Evolutionary conservation across 37 sponge, comb jelly and placozoan species (phyloP), one percentile per base, ranked within the genome.

Genomic region (Axinella damicornis): DNA sequence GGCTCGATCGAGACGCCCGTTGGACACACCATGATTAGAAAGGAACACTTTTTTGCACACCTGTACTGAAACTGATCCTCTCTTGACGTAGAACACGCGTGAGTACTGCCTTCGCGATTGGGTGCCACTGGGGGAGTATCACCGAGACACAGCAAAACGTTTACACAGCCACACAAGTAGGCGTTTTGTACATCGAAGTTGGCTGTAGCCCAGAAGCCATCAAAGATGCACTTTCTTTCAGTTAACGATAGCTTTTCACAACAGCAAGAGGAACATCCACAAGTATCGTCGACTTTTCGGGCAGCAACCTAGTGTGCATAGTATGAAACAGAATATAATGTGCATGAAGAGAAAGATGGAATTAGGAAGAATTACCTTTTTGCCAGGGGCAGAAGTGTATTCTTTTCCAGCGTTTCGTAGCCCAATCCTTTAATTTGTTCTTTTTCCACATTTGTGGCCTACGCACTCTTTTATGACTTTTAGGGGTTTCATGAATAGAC

Each of bases 41-140:
- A 28, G 27, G 54, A 81, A 81, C 14, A 71, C 81, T 40, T 30
- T 56, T 52, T 81, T 81, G 71, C 81, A 81, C 56, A 81, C 81
- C 25, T 18, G n/a, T 28, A 79, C 65, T 65, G 66, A 65, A 18
- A 20, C 52, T 28, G 37, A 5, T 27, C 79, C 79, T 38, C 63
- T 64, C 22, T 64, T n/a, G 22, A 79, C 79, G 32, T 79, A 64
- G 52, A 63, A 79, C 38, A 28, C 46, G 37, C 79, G 62, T 41
- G 79, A 37, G 35, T 79, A 73, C 21, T 30, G 20, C 54, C 79
- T 28, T 55, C 76, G 76, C 17, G 76, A 75, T 27, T 27, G 25
- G 20, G 57, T 55, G 24, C 53, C 53, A 38, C 40, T 41, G 25
- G 25, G 24, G 41, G 46, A 46, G 46, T 46, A 46, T 46, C 46